Base-by-base conservation (phyloP, 2,113 vertebrate species). In the Isichthys henryi region DNA sequence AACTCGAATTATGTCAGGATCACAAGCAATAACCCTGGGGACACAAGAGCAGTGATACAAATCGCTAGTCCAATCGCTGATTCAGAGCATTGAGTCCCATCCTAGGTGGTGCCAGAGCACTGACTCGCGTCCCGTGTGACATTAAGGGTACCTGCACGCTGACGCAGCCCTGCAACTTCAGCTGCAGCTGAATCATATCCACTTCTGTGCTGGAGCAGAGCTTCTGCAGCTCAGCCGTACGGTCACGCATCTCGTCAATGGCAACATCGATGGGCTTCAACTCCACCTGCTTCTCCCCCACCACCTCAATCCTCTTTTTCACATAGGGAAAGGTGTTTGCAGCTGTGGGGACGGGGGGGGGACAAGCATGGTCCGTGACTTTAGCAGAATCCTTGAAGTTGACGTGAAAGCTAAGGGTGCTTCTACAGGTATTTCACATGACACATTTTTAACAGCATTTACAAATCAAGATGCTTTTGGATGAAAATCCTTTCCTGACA, bases 101-200 rank as follows among this genome's bases (percentile, higher is more conserved):
- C 13, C 48, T 27, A 39, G 23, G 27, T 88, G 88, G 39, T 77
- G 66, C 45, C 62, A 53, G 70, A 88, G 15, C 43, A 45, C 39
- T 10, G 35, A 35, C 23, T 45, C 15, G 1, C 1, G 9, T 13
- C 45, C 48, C 17, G 0, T 27, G 46, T 88, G 49, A 80, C 15
- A 49, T 82, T 27, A 56, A 19, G 43, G 17, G 17, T 82, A 85
- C n/a, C 70, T 88, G 2, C 31, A 99, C 98, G 0, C 97, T 98
- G 88, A 99, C 98, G 10, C 98, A 98, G 92, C 98, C 98, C 92
- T 99, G 98, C 86, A 99, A 89, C 88, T 99, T 99, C 88, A 99
- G 97, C 91, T 99, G 98, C 86, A 99, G 96, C 88, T 99, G 97
- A 93, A 99, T 99, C 98, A 99, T 99, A 94, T 99, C 97, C 82